These are phyloP conservation scores for Chrysoperla carnea DNA, from an alignment of 1,140 invertebrate species.

Conservation along the genomic window DNA sequence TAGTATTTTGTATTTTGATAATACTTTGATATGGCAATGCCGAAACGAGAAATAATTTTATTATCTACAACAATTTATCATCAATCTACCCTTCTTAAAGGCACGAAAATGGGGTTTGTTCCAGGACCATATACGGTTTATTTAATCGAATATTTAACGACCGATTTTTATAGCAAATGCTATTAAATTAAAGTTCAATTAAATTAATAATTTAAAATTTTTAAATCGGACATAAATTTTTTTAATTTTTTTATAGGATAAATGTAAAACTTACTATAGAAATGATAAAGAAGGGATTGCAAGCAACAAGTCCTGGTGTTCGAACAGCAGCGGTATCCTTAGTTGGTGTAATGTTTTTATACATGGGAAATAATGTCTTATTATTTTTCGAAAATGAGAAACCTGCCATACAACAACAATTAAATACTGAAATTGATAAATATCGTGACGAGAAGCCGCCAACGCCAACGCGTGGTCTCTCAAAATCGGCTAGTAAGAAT, in stretches of 20 bases:
- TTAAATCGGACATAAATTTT: no score
- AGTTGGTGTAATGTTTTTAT: constrained; percentile 57
- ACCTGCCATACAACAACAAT: constrained; percentile 63
- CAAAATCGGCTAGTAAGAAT: constrained; percentile 4
- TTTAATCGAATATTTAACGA: no score
- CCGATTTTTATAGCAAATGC: no score
- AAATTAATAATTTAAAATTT: no score
- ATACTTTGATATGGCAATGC: no score
- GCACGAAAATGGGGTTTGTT: no score
- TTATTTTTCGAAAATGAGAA: constrained; percentile 79
- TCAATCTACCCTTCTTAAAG: no score
- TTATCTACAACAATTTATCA: no score
- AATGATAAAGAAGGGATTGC: constrained; percentile 64
- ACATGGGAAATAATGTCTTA: constrained; percentile 56
- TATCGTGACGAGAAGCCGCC: constrained; percentile 50
- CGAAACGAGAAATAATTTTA: no score
- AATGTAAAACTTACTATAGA: constrained; percentile 65
- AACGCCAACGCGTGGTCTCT: constrained; percentile 42
- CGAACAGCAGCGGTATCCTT: constrained; percentile 51
- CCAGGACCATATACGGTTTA: no score
- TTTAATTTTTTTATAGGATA: constrained; percentile 35
- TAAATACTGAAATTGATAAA: constrained; percentile 77
- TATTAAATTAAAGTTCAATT: no score
- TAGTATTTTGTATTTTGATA: no score
- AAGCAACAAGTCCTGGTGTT: constrained; percentile 68